Conservation (phyloP, 2,113 vertebrate genomes). For the Prolemur simus region DNA sequence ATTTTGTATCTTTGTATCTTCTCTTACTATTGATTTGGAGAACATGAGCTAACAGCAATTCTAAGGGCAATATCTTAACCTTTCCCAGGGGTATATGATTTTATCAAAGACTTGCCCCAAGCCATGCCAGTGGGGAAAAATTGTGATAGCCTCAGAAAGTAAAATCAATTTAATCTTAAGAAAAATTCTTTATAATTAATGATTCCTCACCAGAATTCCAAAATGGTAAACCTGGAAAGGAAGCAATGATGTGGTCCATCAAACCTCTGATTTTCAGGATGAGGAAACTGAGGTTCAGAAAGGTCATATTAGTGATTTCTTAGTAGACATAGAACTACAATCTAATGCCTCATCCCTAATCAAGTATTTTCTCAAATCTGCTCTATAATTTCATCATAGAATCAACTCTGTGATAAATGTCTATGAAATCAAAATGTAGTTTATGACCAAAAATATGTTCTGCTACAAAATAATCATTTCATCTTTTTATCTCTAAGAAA, state of each 20-base stretch:
- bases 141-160: background rate
- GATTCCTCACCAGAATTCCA: background rate
- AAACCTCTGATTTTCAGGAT: background rate
- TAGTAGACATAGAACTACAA: background rate
- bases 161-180: background rate
- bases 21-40: background rate
- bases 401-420: background rate
- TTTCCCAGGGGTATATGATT: background rate
- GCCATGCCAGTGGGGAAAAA: background rate
- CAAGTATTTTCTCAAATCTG: background rate
- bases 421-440: background rate
- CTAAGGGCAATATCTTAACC: background rate
- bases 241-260: background rate
- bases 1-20: background rate
- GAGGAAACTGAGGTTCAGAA: background rate
- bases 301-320: background rate
- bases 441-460: background rate
- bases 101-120: background rate
- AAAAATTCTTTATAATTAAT: background rate
- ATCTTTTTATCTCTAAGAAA: background rate
- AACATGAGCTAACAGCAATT: background rate
- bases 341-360: background rate
- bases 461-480: background rate
- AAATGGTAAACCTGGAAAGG: background rate
- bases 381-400: background rate